Percentiles rank a stretch among this genome's conserved stretches.
These are phyloP conservation scores for Rhizomys pruinosus DNA, from an alignment of 2,113 vertebrate species.

Conservation along the genomic window DNA sequence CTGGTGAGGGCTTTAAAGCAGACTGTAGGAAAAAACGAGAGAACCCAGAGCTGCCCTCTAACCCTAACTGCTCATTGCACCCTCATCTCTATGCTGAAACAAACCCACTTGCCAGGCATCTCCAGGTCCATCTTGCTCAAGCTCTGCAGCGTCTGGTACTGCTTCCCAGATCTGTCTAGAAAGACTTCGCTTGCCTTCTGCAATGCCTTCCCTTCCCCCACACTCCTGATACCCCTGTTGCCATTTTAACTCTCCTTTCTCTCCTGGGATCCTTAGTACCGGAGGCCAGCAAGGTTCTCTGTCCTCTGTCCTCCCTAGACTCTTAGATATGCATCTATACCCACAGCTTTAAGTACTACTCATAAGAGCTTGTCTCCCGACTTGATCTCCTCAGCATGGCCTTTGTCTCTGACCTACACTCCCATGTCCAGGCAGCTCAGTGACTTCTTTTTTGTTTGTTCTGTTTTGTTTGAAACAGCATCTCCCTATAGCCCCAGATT, in stretches of 20 bases:
- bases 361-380: not conserved
- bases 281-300: not conserved
- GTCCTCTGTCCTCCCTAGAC: not conserved
- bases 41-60: not conserved
- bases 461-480: no score
- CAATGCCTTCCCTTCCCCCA: not conserved
- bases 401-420: not conserved
- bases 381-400: not conserved
- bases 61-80: not conserved
- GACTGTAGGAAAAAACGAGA: not conserved
- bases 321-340: not conserved
- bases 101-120: fast-evolving
- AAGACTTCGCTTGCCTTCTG: not conserved
- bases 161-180: no score
- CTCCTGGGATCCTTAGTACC: not conserved
- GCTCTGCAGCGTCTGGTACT: not conserved
- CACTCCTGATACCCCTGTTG: no score
- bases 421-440: not conserved
- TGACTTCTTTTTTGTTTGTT: no score
- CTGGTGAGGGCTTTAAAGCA: not conserved
- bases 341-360: not conserved
- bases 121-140: not conserved
- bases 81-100: not conserved
- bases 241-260: not conserved
- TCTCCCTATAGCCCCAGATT: no score